phyloP scores from a whole-genome alignment of 2,888 invertebrate genomes.

The Seira sanloemensis region DNA sequence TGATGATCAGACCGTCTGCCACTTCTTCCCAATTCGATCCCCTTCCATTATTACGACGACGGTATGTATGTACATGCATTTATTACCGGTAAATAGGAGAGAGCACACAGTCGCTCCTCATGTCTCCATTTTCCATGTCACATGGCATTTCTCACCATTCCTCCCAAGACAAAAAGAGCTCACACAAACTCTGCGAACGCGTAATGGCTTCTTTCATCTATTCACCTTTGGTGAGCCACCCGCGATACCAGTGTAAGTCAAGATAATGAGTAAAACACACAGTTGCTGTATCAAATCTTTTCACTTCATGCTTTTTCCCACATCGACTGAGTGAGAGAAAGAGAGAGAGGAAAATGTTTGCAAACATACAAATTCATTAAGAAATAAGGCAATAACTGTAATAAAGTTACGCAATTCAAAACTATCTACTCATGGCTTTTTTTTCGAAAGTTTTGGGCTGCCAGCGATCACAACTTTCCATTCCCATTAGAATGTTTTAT shows the following conservation, averaged over 20 bases:
- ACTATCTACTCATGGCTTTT: too few relatives aligned
- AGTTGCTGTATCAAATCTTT: too few relatives aligned
- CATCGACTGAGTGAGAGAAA: too few relatives aligned
- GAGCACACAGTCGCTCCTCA: neutral
- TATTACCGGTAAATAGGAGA: neutral
- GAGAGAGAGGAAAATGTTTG: too few relatives aligned
- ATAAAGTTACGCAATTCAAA: too few relatives aligned
- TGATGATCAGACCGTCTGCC: neutral
- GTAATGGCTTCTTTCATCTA: neutral
- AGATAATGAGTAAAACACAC: too few relatives aligned
- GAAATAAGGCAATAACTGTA: too few relatives aligned
- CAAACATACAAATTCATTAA: too few relatives aligned
- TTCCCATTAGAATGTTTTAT: too few relatives aligned
- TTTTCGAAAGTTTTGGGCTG: too few relatives aligned
- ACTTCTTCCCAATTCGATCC: neutral
- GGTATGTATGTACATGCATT: neutral
- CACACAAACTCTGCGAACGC: neutral
- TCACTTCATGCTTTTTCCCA: too few relatives aligned
- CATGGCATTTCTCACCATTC: slow-evolving; percentile 39
- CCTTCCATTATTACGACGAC: slow-evolving; percentile 11
- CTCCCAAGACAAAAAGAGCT: neutral
- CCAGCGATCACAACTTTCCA: too few relatives aligned
- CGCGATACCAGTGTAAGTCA: neutral
- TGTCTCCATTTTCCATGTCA: slow-evolving; percentile 53
- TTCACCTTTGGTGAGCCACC: neutral